Evolutionary conservation across 2,797 vertebrate genomes (phyloP).

Genomic region (Pelochelys cantorii): DNA sequence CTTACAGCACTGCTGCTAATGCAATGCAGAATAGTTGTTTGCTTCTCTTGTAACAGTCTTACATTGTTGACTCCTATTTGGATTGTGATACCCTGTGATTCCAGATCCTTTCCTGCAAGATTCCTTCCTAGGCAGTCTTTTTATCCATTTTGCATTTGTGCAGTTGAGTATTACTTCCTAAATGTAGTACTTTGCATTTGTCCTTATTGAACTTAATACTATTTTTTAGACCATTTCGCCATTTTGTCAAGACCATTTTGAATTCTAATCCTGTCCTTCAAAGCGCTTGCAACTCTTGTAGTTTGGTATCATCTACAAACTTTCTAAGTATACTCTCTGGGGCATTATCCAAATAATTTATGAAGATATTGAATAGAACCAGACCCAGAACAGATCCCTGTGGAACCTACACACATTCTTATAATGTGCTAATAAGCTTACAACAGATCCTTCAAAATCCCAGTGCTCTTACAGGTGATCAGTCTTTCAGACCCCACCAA

Average conservation of each 20-base stretch:
- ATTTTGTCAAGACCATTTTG: neutral
- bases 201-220: neutral
- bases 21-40: neutral
- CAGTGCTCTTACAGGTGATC: neutral
- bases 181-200: no score
- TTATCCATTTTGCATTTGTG: neutral
- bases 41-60: neutral
- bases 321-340: neutral
- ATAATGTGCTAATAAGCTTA: neutral
- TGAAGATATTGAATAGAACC: neutral
- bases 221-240: neutral
- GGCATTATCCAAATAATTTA: neutral
- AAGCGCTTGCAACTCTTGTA: neutral
- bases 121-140: neutral
- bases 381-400: neutral
- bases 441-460: neutral
- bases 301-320: neutral
- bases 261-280: neutral
- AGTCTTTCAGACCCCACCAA: neutral
- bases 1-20: neutral
- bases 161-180: neutral
- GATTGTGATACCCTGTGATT: neutral
- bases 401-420: neutral
- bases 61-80: neutral
- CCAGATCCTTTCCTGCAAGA: neutral